phyloP scores from a whole-genome alignment of 1,140 invertebrate genomes.

The Micrasema longulum region DNA sequence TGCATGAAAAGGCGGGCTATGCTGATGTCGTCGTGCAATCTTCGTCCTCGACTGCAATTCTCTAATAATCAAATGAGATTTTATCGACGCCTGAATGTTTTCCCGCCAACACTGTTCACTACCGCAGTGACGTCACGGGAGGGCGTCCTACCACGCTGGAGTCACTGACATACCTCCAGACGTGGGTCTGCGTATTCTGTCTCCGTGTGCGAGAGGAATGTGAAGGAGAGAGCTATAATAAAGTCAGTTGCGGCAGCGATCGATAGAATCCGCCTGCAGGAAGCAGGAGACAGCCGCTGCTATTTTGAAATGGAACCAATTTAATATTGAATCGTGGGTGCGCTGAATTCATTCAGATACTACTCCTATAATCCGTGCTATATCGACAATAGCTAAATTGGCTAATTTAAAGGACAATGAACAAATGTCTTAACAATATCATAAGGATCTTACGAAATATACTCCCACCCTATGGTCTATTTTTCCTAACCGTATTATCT shows the following conservation, averaged over 20 bases:
- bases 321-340: slow-evolving; percentile 20
- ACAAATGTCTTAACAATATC: too few species aligned
- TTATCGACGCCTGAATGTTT: slow-evolving; percentile 7
- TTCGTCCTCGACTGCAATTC: neutral
- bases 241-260: slow-evolving; percentile 2
- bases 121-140: slow-evolving; percentile 18
- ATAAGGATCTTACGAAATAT: too few species aligned
- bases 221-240: slow-evolving; percentile 6
- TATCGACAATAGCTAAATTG: too few species aligned
- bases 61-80: neutral
- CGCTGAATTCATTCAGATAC: neutral
- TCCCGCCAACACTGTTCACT: slow-evolving; percentile 9
- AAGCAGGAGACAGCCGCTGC: slow-evolving; percentile 8
- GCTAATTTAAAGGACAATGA: too few species aligned
- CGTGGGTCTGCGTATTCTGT: neutral
- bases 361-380: too few species aligned
- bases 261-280: slow-evolving; percentile 14
- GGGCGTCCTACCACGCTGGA: slow-evolving; percentile 5
- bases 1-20: slow-evolving; percentile 5
- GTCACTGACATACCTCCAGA: slow-evolving; percentile 17
- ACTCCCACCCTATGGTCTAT: too few species aligned
- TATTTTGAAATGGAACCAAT: slow-evolving; percentile 21
- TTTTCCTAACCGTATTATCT: too few species aligned
- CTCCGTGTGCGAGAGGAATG: neutral
- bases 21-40: neutral